These are phyloP conservation scores for Chitala chitala DNA, from an alignment of 2,113 vertebrate species.

Conservation along the genomic window DNA sequence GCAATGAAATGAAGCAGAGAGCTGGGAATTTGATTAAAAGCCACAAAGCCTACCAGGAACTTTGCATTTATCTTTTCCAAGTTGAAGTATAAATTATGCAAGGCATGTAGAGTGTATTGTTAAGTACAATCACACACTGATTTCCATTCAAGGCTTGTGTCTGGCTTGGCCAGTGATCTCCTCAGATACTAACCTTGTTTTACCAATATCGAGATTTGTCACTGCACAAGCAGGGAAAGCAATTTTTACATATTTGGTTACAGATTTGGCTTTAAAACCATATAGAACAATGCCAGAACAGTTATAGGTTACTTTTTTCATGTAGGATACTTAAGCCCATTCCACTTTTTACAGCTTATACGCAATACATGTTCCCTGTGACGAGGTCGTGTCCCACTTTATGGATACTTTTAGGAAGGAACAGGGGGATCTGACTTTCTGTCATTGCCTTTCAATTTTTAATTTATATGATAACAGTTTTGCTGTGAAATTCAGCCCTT, in stretches of 20 bases:
- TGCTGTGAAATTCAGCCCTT: too few species aligned
- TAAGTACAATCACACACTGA: constrained; percentile 49
- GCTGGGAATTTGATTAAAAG: not conserved
- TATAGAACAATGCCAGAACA: not conserved
- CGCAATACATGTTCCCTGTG: too few species aligned
- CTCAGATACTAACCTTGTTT: constrained; percentile 30
- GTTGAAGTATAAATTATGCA: constrained; percentile 50
- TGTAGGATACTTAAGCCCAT: too few species aligned
- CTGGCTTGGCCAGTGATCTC: constrained; percentile 42
- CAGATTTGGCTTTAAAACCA: not conserved
- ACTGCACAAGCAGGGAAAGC: not conserved
- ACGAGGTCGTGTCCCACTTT: too few species aligned
- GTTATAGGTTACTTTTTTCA: too few species aligned
- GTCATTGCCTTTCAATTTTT: too few species aligned
- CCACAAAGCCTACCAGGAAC: not conserved
- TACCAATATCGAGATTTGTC: constrained; percentile 10
- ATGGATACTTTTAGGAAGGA: too few species aligned
- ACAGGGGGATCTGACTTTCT: too few species aligned
- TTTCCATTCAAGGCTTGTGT: constrained; percentile 57
- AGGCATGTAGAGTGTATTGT: constrained; percentile 45
- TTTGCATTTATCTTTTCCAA: not conserved
- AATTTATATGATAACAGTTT: too few species aligned
- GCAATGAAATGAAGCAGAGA: not conserved
- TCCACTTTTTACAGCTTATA: too few species aligned
- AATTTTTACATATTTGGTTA: not conserved